Base-by-base conservation (phyloP, 2,888 invertebrate species). In the Biston stratarius region DNA sequence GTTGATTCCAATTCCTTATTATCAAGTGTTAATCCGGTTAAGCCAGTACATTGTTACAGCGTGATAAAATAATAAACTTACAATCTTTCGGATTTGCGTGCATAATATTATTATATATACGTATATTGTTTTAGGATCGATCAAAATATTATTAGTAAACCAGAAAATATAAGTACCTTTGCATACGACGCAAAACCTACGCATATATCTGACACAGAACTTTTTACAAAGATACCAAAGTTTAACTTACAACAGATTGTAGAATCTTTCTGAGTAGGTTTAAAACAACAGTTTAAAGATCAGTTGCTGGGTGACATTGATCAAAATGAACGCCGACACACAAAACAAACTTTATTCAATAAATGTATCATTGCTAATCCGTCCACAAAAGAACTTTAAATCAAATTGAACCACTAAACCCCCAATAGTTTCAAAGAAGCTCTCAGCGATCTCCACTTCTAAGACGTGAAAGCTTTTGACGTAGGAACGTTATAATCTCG, bases 401-500 rank as follows among this genome's bases (percentile, higher is more conserved):
- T 40, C 63, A 49, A 42, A 62, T 62, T 36, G 56, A 49, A 57
- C 51, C 49, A 24, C 42, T 52, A 52, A 44, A 52, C 53, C 55
- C 36, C 7, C 36, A 36, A 44, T n/a, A 60, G 11, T 55, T 47
- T 47, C 57, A 47, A 67, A 53, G 47, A 61, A 51, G 12, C 55
- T 36, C 49, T 24, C 40, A 38, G 34, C 36, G 40, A 52, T 64
- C 45, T 40, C 24, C 24, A 62, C 40, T 58, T 52, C 57, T 55
- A 33, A 62, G 55, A 59, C 53, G 59, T 51, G 45, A 55, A 62
- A 44, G 62, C 59, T 59, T 61, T 65, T 61, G 52, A 52, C 66
- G 56, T 61, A 62, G 58, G 61, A 58, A 55, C 62, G 49, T 59
- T 47, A 63, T 67, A 62, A 67, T 63, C 67, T 67, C 36, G n/a